Evolutionary conservation across 1,140 invertebrate species (phyloP).

Genomic region (Vanessa atalanta): DNA sequence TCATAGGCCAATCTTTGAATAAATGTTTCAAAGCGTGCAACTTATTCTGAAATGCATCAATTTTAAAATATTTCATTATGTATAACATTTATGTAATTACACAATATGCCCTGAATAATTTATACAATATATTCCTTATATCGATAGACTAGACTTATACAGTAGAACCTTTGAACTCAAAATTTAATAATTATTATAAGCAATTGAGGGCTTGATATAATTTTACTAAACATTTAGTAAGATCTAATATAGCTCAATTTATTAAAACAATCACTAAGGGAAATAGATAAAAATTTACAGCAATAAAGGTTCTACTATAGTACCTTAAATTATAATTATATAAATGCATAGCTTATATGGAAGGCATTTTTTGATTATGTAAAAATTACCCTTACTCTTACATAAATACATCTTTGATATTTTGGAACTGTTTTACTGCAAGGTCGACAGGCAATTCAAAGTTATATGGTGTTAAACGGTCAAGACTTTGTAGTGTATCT

Average conservation of each 20-base stretch:
- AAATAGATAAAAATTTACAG: not conserved
- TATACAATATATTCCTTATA: not conserved
- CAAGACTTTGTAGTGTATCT: slow-evolving; percentile 94
- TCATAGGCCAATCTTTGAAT: not conserved
- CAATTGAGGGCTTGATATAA: too few species aligned
- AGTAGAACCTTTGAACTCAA: slow-evolving; percentile 9
- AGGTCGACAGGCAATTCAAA: slow-evolving; percentile 97
- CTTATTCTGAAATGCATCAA: slow-evolving; percentile 1
- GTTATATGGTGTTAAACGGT: slow-evolving; percentile 91
- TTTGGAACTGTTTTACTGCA: slow-evolving; percentile 97
- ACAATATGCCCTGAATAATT: slow-evolving; percentile 3
- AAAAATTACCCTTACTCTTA: slow-evolving; percentile 61
- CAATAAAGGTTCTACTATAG: slow-evolving; percentile 4
- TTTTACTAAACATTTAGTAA: not conserved
- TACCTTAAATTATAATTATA: slow-evolving; percentile 12
- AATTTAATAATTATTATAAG: not conserved
- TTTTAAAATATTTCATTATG: not conserved
- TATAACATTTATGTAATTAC: not conserved
- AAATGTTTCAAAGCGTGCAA: not conserved
- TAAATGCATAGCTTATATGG: slow-evolving; percentile 51
- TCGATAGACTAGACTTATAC: slow-evolving; percentile 3
- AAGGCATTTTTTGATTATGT: slow-evolving; percentile 49
- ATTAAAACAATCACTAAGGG: not conserved
- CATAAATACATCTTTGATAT: slow-evolving; percentile 98
- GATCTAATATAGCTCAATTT: slow-evolving; percentile 7